phyloP scores from a whole-genome alignment of 2,113 vertebrate genomes.

The Echinops telfairi region DNA sequence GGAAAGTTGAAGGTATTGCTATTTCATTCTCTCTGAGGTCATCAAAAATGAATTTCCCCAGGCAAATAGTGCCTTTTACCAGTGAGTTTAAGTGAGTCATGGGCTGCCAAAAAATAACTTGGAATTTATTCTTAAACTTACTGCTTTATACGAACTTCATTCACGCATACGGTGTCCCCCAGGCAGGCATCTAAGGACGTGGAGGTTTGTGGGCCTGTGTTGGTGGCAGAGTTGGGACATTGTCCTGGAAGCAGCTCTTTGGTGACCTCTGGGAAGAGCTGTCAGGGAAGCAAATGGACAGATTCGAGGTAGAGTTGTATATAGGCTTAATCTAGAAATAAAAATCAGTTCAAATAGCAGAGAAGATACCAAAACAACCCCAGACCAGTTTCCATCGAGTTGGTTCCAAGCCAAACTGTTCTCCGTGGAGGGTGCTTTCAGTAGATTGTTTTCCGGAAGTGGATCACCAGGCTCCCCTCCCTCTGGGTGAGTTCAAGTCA shows the following conservation, averaged over 20 bases:
- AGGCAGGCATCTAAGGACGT: constrained; percentile 63
- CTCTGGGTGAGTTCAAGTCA: neutral
- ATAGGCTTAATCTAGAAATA: neutral
- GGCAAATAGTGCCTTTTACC: constrained; percentile 76
- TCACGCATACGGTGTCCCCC: constrained; percentile 71
- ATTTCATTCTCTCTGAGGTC: constrained; percentile 56
- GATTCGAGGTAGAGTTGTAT: rapidly evolving
- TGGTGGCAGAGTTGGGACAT: neutral
- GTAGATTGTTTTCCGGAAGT: neutral
- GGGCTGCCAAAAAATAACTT: constrained; percentile 77
- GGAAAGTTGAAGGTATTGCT: neutral
- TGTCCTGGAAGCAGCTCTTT: neutral
- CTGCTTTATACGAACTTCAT: constrained; percentile 77
- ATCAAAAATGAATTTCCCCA: constrained; percentile 70
- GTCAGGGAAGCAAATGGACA: rapidly evolving
- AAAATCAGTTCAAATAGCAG: neutral
- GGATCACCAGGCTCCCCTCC: neutral
- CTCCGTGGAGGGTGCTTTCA: neutral
- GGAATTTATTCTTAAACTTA: constrained; percentile 78
- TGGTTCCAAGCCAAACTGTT: neutral
- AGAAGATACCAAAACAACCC: neutral
- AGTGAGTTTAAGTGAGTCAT: constrained; percentile 79
- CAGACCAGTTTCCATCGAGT: neutral
- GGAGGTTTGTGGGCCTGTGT: neutral
- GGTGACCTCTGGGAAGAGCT: neutral